phyloP scores from a whole-genome alignment of 2,888 invertebrate species.

The Scelioninae gen. 1 region DNA sequence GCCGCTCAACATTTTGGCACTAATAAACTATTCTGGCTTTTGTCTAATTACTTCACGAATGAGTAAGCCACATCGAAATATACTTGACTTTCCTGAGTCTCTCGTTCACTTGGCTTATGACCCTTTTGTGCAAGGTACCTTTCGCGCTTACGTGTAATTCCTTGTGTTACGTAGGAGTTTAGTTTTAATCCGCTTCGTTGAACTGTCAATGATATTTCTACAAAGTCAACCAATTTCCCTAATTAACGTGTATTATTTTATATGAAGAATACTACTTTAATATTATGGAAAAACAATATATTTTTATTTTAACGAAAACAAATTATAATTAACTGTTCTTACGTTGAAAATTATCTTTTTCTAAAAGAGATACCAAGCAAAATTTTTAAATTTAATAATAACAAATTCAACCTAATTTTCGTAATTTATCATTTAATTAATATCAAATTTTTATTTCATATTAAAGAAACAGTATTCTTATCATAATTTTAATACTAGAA shows the following conservation, averaged over 20 bases:
- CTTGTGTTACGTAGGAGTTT: slow-evolving; percentile 6
- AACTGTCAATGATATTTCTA: slow-evolving; percentile 2
- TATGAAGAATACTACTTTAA: no score
- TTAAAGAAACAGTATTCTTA: background rate
- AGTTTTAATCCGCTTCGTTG: slow-evolving; percentile 16
- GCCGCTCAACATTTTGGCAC: slow-evolving; percentile 76
- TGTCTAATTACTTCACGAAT: slow-evolving; percentile 79
- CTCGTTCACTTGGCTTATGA: slow-evolving; percentile 20
- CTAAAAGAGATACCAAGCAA: no score
- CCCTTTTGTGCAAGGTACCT: slow-evolving; percentile 9
- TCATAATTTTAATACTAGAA: background rate
- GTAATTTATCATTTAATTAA: no score
- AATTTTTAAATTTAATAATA: no score
- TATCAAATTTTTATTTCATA: no score
- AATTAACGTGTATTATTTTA: background rate
- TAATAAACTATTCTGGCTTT: slow-evolving; percentile 78
- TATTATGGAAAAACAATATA: no score
- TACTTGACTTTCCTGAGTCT: slow-evolving; percentile 34
- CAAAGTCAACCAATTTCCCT: background rate
- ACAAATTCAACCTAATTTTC: no score
- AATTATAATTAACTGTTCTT: no score
- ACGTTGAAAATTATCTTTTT: no score
- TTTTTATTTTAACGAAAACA: no score
- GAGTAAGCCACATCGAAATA: slow-evolving; percentile 69
- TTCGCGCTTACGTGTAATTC: slow-evolving; percentile 1